Evolutionary conservation across 2,888 invertebrate genomes (phyloP), one percentile per base, ranked within the genome.

Genomic region (Aspidapion aeneum): DNA sequence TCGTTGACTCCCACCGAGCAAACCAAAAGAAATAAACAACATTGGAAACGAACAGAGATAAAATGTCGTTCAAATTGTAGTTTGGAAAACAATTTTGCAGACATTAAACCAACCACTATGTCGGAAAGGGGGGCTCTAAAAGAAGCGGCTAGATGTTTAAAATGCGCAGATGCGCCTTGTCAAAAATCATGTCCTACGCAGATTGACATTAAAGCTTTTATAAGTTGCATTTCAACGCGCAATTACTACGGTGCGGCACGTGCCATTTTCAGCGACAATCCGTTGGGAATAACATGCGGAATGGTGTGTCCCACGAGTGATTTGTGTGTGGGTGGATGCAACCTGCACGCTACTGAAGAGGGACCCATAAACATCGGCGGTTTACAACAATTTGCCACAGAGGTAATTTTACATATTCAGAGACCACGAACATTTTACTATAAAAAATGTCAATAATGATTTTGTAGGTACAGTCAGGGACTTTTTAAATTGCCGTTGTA

Each of bases 271-370:
- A 97, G 97, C 0, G 98, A 99, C 78, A 99, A 99, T 79, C 98
- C 99, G 0, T 81, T 98, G 60, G 99, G 96, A 0, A 83, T 97
- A 1, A 94, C 95, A 0, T 96, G 96, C 73, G 96, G 96, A 21
- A 99, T 99, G 98, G 98, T 99, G 19, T 98, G 98, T 72, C 98
- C 98, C 1, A 98, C 98, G 0, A 97, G 96, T 76, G 98, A 99
- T 79, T 86, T 99, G 1, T 99, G 98, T 78, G 98, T 98, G 0
- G 98, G 98, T 0, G 96, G 97, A 0, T 99, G 98, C 80, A 99
- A 99, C 81, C 83, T 99, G 9, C 90, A 94, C 75, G 98, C 97
- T 0, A 88, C 90, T 9, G 99, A 99, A 78, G 98, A 98, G 78
- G 99, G 99, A 0, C 91, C 98, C 0, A 99, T 99, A 72, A 99